Percentiles rank a stretch among this genome's conserved stretches.
phyloP scores from a whole-genome alignment of 2,113 vertebrate genomes.

The Rissa tridactyla region DNA sequence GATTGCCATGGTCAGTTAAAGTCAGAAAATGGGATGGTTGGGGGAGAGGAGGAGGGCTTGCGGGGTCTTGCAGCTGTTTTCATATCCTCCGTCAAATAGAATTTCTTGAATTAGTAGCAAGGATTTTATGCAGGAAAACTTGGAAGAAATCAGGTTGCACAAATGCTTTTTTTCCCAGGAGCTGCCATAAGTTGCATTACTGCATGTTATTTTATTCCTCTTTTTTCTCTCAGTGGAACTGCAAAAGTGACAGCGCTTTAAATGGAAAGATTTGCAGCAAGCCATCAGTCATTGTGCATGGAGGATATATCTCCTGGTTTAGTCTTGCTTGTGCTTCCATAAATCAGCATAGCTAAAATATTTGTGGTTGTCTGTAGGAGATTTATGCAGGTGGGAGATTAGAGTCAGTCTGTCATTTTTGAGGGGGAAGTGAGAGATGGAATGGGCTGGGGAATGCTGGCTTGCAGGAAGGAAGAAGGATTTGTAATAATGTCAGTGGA shows the following conservation, averaged over 20 bases:
- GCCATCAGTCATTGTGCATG: slow-evolving; percentile 66
- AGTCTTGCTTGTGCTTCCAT: slow-evolving; percentile 67
- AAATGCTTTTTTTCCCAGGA: not conserved
- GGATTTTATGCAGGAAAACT: not conserved
- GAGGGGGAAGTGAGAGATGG: slow-evolving; percentile 51
- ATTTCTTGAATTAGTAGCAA: not conserved
- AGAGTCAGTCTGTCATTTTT: slow-evolving; percentile 74
- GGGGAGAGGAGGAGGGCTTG: not conserved
- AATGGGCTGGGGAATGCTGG: slow-evolving; percentile 45
- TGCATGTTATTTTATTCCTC: not conserved
- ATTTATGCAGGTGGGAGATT: slow-evolving; percentile 80
- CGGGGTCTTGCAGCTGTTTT: not conserved
- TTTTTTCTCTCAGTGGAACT: not conserved
- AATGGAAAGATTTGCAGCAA: slow-evolving; percentile 63
- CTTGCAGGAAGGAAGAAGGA: slow-evolving; percentile 53
- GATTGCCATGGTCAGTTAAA: not conserved
- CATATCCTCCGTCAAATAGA: not conserved
- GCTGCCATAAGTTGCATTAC: slow-evolving; percentile 4
- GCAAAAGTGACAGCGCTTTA: slow-evolving; percentile 56
- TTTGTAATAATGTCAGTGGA: slow-evolving; percentile 22
- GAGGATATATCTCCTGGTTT: slow-evolving; percentile 63
- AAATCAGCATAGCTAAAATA: slow-evolving; percentile 83
- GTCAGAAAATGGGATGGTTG: not conserved
- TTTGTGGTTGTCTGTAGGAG: slow-evolving; percentile 77
- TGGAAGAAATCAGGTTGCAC: not conserved